These are phyloP conservation scores for Amblyjoppa proteus DNA, from an alignment of 2,888 invertebrate genomes.

Conservation along the genomic window DNA sequence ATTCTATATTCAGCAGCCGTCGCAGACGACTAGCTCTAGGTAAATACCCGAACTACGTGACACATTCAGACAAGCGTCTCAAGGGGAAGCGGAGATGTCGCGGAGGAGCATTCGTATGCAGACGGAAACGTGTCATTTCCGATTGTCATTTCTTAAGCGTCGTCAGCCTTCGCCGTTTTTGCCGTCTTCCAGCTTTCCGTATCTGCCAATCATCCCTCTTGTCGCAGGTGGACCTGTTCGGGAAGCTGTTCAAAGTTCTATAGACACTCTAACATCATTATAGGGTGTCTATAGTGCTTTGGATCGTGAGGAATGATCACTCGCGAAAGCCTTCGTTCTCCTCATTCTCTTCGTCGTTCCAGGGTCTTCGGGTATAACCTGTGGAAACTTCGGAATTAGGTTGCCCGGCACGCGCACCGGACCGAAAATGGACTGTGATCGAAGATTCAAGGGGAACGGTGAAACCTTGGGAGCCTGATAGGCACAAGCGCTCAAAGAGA, in stretches of 20 bases:
- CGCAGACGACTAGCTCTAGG: constrained; percentile 16
- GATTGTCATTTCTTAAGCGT: constrained; percentile 78
- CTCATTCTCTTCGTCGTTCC: constrained; percentile 45
- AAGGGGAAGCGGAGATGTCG: constrained; percentile 7
- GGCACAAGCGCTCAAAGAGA: constrained; percentile 49
- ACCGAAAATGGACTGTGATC: constrained; percentile 65
- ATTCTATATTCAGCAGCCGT: constrained; percentile 4
- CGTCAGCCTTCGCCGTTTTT: constrained; percentile 40
- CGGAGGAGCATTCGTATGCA: constrained; percentile 41
- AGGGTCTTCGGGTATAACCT: constrained; percentile 56
- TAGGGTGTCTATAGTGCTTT: constrained; percentile 48
- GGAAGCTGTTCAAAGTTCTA: constrained; percentile 68
- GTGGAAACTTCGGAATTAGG: constrained; percentile 79
- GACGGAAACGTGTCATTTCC: constrained; percentile 77
- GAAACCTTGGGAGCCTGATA: constrained; percentile 37
- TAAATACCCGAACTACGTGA: constrained; percentile 44
- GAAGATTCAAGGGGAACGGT: constrained; percentile 33
- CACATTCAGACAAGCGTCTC: constrained; percentile 29
- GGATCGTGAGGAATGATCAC: constrained; percentile 58
- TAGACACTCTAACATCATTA: constrained; percentile 69
- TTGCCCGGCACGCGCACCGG: constrained; percentile 68
- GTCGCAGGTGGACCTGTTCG: constrained; percentile 21
- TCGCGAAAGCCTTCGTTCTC: constrained; percentile 31
- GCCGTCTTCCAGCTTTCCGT: constrained; percentile 39
- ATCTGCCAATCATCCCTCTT: neutral